Evolutionary conservation across 1,140 invertebrate species (phyloP).

Genomic region (Bombyx mandarina): DNA sequence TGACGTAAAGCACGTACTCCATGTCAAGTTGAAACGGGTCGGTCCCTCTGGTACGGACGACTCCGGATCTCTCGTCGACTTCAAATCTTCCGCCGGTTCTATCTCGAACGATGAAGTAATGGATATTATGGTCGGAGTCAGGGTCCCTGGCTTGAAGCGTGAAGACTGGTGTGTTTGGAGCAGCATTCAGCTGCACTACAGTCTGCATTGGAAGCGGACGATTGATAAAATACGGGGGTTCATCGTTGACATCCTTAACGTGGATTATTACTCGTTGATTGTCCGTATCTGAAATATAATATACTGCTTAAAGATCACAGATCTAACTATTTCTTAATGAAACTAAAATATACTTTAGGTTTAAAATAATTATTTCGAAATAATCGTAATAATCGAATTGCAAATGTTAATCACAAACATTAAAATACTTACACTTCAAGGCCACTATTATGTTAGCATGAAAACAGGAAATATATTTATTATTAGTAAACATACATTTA

Average conservation of each 20-base stretch:
- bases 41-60: conserved; percentile 91
- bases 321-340: too few species aligned
- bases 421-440: conserved; percentile 55
- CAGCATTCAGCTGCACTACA: conserved; percentile 94
- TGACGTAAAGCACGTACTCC: conserved; percentile 96
- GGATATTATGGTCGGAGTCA: conserved; percentile 95
- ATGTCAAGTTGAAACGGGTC: conserved; percentile 95
- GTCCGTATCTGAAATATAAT: conserved; percentile 83
- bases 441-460: conserved; percentile 52
- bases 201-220: conserved; percentile 95
- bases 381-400: too few species aligned
- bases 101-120: conserved; percentile 95
- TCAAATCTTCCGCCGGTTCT: conserved; percentile 85
- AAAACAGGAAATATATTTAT: conserved; percentile 23
- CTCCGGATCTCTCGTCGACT: conserved; percentile 92
- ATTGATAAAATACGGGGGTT: conserved; percentile 96
- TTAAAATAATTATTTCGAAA: too few species aligned
- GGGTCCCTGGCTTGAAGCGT: conserved; percentile 95
- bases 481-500: conserved; percentile 6
- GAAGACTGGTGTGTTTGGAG: conserved; percentile 95
- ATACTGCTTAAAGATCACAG: too few species aligned
- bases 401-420: neutral
- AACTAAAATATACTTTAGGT: too few species aligned
- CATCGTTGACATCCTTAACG: conserved; percentile 96
- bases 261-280: conserved; percentile 95